A percentile compares a stretch with the other conserved stretches of the same genome.
phyloP scores from a whole-genome alignment of 2,113 vertebrate species.

The Sprattus sprattus region DNA sequence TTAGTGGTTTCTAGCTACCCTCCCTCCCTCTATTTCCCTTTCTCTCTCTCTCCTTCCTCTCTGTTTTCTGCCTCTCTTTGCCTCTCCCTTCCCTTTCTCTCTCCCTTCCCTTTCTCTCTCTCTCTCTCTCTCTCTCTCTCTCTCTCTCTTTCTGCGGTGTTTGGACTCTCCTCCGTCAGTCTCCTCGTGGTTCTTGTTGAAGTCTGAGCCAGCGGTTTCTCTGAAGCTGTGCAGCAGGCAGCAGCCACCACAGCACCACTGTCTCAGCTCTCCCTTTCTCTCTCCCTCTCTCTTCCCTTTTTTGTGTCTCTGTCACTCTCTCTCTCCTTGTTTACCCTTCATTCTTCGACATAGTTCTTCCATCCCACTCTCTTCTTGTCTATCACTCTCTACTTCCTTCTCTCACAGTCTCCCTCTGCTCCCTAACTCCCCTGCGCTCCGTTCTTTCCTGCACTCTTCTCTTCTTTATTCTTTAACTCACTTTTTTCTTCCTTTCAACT shows the following conservation, averaged over 20 bases:
- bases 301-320: background rate
- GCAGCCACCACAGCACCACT: slow-evolving; percentile 38
- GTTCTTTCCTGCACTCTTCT: background rate
- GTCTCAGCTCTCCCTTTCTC: slow-evolving; percentile 29
- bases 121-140: slow-evolving; percentile 3
- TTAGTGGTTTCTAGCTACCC: slow-evolving; percentile 16
- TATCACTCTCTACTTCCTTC: too few relatives aligned
- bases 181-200: slow-evolving; percentile 50
- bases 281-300: slow-evolving; percentile 6
- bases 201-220: slow-evolving; percentile 54
- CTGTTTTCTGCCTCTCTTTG: background rate
- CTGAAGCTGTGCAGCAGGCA: slow-evolving; percentile 38
- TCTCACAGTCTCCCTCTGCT: too few relatives aligned
- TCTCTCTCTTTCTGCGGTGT: slow-evolving; percentile 44
- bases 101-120: background rate
- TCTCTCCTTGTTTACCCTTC: background rate
- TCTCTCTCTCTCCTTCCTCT: background rate
- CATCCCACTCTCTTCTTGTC: background rate
- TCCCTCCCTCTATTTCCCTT: background rate
- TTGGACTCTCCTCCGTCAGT: slow-evolving; percentile 47
- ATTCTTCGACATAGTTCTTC: too few relatives aligned
- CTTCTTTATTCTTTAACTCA: background rate
- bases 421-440: too few relatives aligned
- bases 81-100: background rate
- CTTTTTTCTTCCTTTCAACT: background rate